phyloP scores from a whole-genome alignment of 37 sponge, comb jelly and placozoan species.

The Halisarca cf. caerulea region DNA sequence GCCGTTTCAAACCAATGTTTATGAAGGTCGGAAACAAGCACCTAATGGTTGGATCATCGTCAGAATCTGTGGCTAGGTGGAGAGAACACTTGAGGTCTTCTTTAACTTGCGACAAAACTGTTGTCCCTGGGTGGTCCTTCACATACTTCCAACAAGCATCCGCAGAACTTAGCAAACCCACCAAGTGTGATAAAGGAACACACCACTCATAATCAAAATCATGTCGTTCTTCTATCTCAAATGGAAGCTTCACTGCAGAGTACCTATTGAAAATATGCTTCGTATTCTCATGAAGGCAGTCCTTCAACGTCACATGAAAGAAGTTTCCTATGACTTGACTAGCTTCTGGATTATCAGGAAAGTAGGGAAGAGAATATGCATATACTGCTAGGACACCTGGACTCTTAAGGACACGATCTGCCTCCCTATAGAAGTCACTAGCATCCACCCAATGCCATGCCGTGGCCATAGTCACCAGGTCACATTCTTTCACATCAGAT shows the following conservation, averaged over 20 bases:
- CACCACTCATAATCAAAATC: not conserved
- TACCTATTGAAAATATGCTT: slow-evolving; percentile 11
- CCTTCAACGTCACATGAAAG: slow-evolving; percentile 34
- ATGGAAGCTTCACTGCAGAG: not conserved
- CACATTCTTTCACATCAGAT: slow-evolving; percentile 23
- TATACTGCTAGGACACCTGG: slow-evolving; percentile 75
- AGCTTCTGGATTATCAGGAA: slow-evolving; percentile 19
- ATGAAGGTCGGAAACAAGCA: slow-evolving; percentile 46
- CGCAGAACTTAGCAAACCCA: not conserved
- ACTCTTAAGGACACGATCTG: slow-evolving; percentile 44
- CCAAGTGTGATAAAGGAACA: slow-evolving; percentile 4
- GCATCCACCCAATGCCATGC: slow-evolving; percentile 78
- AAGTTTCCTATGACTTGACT: slow-evolving; percentile 31
- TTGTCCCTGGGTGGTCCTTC: not conserved
- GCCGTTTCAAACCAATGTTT: slow-evolving; percentile 11
- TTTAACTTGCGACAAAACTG: slow-evolving; percentile 7
- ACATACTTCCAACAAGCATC: not conserved
- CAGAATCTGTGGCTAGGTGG: not conserved
- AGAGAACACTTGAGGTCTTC: not conserved
- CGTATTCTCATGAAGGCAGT: slow-evolving; percentile 50
- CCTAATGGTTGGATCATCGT: not conserved
- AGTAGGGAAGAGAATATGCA: slow-evolving; percentile 57
- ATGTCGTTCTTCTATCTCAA: not conserved
- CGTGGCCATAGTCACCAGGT: slow-evolving; percentile 71
- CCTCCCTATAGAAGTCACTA: slow-evolving; percentile 33